Percentiles rank a stretch among this genome's conserved stretches.
Conservation (phyloP, 2,888 invertebrate genomes). For the Mylabris sibirica region DNA sequence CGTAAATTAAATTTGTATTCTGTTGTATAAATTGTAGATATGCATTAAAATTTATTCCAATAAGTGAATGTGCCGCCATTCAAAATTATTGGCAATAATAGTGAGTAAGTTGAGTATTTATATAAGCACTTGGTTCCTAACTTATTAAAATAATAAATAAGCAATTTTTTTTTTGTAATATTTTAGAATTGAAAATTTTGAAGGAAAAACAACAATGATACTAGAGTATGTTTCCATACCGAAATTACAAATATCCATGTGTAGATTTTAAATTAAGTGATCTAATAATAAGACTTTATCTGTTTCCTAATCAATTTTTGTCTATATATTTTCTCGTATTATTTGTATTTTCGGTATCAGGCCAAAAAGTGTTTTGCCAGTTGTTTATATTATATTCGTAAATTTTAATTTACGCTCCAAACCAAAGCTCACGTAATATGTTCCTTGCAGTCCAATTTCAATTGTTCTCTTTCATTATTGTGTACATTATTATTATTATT, state of each 20-base stretch:
- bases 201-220: neutral
- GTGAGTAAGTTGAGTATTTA: slow-evolving; percentile 56
- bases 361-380: slow-evolving; percentile 51
- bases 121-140: slow-evolving; percentile 62
- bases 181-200: slow-evolving; percentile 48
- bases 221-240: slow-evolving; percentile 51
- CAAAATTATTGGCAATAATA: slow-evolving; percentile 54
- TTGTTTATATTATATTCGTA: slow-evolving; percentile 46
- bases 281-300: slow-evolving; percentile 41
- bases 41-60: slow-evolving; percentile 55
- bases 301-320: slow-evolving; percentile 27
- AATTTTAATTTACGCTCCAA: slow-evolving; percentile 49
- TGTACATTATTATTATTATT: no score
- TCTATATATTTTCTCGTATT: slow-evolving; percentile 40
- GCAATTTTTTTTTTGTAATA: slow-evolving; percentile 49
- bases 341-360: slow-evolving; percentile 56
- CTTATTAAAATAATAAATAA: slow-evolving; percentile 54
- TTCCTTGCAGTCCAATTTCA: slow-evolving; percentile 21
- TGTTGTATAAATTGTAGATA: slow-evolving; percentile 59
- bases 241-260: slow-evolving; percentile 53
- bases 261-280: slow-evolving; percentile 51
- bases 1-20: slow-evolving; percentile 38
- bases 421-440: slow-evolving; percentile 52
- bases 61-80: slow-evolving; percentile 51
- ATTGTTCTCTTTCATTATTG: slow-evolving; percentile 3